These are phyloP conservation scores for Tupiocoris notatus DNA, from an alignment of 2,888 invertebrate species.

Conservation along the genomic window DNA sequence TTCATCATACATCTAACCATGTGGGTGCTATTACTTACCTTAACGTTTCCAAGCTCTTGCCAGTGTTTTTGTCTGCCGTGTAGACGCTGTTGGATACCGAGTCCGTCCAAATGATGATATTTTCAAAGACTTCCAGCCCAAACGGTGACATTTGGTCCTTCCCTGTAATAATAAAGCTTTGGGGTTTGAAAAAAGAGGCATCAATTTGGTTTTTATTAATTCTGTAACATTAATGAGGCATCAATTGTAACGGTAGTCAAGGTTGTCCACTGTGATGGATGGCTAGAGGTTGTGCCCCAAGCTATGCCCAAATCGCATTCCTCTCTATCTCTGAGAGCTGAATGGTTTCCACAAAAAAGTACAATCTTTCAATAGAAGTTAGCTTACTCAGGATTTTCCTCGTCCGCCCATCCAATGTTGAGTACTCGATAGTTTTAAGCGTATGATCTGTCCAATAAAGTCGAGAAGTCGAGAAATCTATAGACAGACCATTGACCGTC, in stretches of 20 bases:
- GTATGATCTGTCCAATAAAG: slow-evolving; percentile 88
- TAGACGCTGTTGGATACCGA: slow-evolving; percentile 77
- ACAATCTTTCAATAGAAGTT: slow-evolving; percentile 23
- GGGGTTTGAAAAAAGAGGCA: neutral
- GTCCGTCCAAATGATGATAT: slow-evolving; percentile 82
- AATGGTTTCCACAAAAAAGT: too few species aligned
- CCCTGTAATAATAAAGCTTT: slow-evolving; percentile 53
- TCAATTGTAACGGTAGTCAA: too few species aligned
- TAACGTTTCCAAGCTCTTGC: slow-evolving; percentile 65
- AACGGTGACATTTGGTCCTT: slow-evolving; percentile 74
- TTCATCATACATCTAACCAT: too few species aligned
- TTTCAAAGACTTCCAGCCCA: slow-evolving; percentile 73
- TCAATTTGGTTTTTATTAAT: neutral
- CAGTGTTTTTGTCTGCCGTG: slow-evolving; percentile 72
- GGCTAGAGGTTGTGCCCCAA: too few species aligned
- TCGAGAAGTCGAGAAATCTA: slow-evolving; percentile 69
- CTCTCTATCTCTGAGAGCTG: too few species aligned
- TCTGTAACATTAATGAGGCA: too few species aligned
- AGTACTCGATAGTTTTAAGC: slow-evolving; percentile 73
- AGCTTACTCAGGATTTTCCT: slow-evolving; percentile 59
- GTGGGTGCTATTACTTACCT: too few species aligned
- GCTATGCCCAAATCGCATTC: too few species aligned
- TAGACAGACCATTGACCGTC: slow-evolving; percentile 83
- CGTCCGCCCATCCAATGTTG: slow-evolving; percentile 72
- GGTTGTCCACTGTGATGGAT: too few species aligned